These are phyloP conservation scores for Rhopilema esculentum DNA, from an alignment of 30 jellyfish, hydroid and myxozoan species.

Conservation along the genomic window DNA sequence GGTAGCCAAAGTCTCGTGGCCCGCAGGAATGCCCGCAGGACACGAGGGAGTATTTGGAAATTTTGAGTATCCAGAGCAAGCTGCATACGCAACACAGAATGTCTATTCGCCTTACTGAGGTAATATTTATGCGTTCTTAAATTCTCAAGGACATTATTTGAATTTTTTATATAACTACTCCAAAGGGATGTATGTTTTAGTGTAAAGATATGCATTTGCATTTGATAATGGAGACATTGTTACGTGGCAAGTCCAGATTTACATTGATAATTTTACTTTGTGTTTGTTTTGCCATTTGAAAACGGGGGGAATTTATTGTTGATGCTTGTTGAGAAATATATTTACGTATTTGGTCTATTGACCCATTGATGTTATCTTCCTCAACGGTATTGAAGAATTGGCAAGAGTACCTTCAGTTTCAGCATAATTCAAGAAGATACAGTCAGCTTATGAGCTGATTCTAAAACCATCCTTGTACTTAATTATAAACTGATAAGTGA, in stretches of 20 bases:
- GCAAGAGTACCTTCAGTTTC: no score
- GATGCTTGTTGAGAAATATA: background rate
- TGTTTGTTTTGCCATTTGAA: background rate
- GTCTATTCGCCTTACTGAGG: constrained; percentile 76
- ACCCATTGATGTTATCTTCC: no score
- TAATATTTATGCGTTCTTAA: constrained; percentile 37
- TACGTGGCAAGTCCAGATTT: background rate
- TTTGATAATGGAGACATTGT: background rate
- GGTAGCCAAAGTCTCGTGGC: constrained; percentile 97
- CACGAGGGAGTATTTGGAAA: constrained; percentile 86
- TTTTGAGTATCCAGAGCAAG: constrained; percentile 92
- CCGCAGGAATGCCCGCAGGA: constrained; percentile 90
- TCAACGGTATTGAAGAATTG: no score
- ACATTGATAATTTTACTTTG: background rate
- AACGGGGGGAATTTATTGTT: background rate
- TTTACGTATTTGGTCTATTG: no score
- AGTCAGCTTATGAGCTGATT: no score
- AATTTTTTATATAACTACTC: constrained; percentile 27
- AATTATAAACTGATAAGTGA: no score
- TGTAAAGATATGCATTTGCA: constrained; percentile 26
- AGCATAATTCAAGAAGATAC: no score
- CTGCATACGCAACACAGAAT: constrained; percentile 75
- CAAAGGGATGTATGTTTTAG: constrained; percentile 41
- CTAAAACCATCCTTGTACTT: no score
- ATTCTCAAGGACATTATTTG: constrained; percentile 15